Percentiles rank a stretch among this genome's conserved stretches.
Conservation (phyloP, 2,888 invertebrate genomes). For the Chaetogeoica ovagalla region DNA sequence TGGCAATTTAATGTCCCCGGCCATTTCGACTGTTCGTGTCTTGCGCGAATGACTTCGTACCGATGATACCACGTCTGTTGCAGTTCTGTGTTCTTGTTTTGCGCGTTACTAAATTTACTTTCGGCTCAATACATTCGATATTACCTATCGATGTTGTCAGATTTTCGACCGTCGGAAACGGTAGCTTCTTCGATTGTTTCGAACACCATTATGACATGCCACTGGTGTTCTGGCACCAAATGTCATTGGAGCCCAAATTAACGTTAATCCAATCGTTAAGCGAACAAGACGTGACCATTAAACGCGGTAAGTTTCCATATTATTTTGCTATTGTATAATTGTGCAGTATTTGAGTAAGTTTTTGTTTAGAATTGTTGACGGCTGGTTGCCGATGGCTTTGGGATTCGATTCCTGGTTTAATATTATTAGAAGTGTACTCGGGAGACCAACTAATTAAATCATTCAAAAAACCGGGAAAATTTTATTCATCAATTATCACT, state of each 20-base stretch:
- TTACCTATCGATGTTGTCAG: constrained; percentile 34
- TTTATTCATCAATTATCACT: not conserved
- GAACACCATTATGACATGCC: constrained; percentile 13
- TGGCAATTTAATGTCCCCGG: not conserved
- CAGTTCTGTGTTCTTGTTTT: not conserved
- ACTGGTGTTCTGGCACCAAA: constrained; percentile 35
- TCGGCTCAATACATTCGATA: not conserved
- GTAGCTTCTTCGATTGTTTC: constrained; percentile 8
- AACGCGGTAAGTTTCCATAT: constrained; percentile 12
- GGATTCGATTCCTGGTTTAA: constrained; percentile 23
- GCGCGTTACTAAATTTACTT: not conserved
- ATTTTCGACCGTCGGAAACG: constrained; percentile 10
- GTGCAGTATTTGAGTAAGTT: not conserved
- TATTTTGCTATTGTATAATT: not conserved
- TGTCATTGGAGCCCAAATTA: constrained; percentile 10
- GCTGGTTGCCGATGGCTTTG: constrained; percentile 35
- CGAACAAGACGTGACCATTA: constrained; percentile 12
- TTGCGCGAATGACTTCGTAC: not conserved
- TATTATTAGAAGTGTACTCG: constrained; percentile 22
- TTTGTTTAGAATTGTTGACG: constrained; percentile 14
- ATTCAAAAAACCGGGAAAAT: constrained; percentile 5
- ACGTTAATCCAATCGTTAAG: constrained; percentile 14
- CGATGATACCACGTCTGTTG: constrained; percentile 7
- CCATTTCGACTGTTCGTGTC: constrained; percentile 7
- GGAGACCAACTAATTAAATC: constrained; percentile 24